Evolutionary conservation across 2,888 invertebrate species (phyloP), one percentile per base, ranked within the genome.

Genomic region (Oscheius sp.): DNA sequence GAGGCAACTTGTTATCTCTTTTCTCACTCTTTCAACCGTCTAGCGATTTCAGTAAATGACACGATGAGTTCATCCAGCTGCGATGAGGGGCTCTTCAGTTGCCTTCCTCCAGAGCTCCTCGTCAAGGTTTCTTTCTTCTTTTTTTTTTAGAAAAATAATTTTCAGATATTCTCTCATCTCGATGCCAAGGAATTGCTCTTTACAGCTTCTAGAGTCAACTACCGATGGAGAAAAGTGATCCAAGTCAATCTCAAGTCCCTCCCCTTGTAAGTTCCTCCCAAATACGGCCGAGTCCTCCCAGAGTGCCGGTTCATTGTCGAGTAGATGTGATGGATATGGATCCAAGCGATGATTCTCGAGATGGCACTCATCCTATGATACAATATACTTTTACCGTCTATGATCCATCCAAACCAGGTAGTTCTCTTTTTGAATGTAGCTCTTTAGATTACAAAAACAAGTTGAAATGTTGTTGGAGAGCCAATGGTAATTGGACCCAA

Each of bases 321-420:
- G 74, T 76, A 6, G 67, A 74, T 42, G 70, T 76, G 0, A 70
- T 74, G 25, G 76, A 76, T 31, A 69, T 67, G 33, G 48, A 61
- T 8, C 68, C 72, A 1, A 20, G 39, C 12, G 52, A 61, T 20
- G 57, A 42, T 17, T 69, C 69, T 37, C 55, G 64, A 0, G 72
- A 76, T 70, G 74, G 74, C n/a, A 76, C 74, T 0, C 72, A 76
- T 64, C 74, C 76, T 2, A 74, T 76, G 48, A 70, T 74, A 64
- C 65, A 68, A 2, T 76, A 76, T 52, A 65, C 69, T 20, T 76
- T 76, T 52, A 74, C 76, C 5, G 64, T 76, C 8, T 76, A 69
- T 34, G 72, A 76, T 55, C 15, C 57, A 15, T 8, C 61, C 5
- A 50, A 55, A 15, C 66, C 68, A 27, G 75, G 75, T 75, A 53